Evolutionary conservation across 2,113 vertebrate genomes (phyloP), one percentile per base, ranked within the genome.

Genomic region (Corythaeola cristata): DNA sequence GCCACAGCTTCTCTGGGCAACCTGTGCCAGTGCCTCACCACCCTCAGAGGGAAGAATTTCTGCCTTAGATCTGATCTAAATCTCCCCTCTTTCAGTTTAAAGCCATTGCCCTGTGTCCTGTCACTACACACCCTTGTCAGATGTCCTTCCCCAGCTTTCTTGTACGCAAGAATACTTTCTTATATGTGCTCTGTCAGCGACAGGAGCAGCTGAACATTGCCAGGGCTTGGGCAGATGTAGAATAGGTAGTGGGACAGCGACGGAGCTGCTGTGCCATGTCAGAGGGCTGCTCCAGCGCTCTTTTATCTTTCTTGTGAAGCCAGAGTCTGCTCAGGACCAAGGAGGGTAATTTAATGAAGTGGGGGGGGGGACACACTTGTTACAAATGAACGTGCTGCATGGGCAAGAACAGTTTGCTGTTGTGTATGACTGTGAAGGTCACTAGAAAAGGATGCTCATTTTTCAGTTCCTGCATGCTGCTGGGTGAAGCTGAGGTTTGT

Each of bases 381-480:
- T 88, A 68, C 13, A 35, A 45, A 13, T 4, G 77, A 87, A 23
- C 1, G 3, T 0, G 67, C 93, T 95, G 91, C 82, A 53, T 47
- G 85, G 89, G 32, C 91, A 82, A 8, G 78, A 94, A 32, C 2
- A 44, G 49, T 21, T 93, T 8, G 3, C 71, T 79, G 49, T 45
- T 83, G 73, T 68, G 1, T 8, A 1, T 45, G 71, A 8, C 88
- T 87, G 0, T 73, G 96, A 96, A 96, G 96, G 96, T 91, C 94
- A 80, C 85, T 68, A 22, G 50, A 52, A 53, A 12, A 26, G 59
- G 78, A 93, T 79, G 88, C 81, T 95, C 92, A 33, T 96, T 96
- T 95, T 94, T 96, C 94, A 94, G 88, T 56, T 53, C 78, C 72
- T 33, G 12, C 1, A 1, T 68, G 91, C 83, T 92, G 84, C 93